Conservation (phyloP, 1,140 invertebrate genomes). For the Megalopta genalis region DNA sequence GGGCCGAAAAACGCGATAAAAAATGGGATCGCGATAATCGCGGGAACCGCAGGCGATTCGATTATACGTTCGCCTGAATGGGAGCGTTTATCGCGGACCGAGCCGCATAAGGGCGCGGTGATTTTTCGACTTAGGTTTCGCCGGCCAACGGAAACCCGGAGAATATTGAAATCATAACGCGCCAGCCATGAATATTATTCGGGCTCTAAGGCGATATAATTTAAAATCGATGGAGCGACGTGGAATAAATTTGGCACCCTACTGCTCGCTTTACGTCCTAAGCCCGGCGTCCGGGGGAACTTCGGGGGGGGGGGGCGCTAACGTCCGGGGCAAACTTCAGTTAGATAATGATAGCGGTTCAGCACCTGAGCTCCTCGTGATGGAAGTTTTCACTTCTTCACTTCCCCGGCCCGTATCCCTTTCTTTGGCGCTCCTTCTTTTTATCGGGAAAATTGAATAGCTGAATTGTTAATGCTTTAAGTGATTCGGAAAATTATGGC, state of each 20-base stretch:
- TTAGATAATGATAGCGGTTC: constrained; percentile 29
- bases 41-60: constrained; percentile 36
- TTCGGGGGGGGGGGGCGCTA: background rate
- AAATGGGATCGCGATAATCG: constrained; percentile 38
- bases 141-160: constrained; percentile 34
- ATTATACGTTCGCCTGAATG: constrained; percentile 53
- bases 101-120: constrained; percentile 61
- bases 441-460: background rate
- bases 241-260: constrained; percentile 74
- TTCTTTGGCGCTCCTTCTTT: background rate
- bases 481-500: background rate
- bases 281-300: background rate
- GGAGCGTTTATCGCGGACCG: constrained; percentile 69
- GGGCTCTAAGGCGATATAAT: constrained; percentile 76
- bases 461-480: constrained; percentile 7
- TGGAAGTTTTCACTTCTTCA: constrained; percentile 9
- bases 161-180: constrained; percentile 78
- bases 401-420: background rate
- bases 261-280: constrained; percentile 11
- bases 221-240: constrained; percentile 75
- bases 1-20: background rate
- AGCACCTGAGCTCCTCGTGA: constrained; percentile 10
- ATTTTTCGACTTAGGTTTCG: constrained; percentile 70
- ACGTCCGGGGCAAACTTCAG: constrained; percentile 20
- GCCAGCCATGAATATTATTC: constrained; percentile 78